Conservation (phyloP, 1,140 invertebrate species). For the Euura lappo region DNA sequence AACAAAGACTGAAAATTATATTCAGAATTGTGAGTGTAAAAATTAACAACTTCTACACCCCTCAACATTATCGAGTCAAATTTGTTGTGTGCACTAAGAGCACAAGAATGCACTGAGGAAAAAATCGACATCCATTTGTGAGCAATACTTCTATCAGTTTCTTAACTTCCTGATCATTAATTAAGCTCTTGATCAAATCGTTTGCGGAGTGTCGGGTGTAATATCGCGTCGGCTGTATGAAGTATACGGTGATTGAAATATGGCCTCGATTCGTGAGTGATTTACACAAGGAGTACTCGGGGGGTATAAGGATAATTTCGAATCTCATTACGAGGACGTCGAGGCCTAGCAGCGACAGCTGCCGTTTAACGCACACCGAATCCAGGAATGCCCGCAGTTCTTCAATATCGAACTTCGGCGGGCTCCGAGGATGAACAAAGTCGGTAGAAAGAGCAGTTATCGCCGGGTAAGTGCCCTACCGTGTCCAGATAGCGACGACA, state of each 20-base stretch:
- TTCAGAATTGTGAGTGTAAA: no score
- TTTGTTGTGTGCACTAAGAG: no score
- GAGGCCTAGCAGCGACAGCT: background rate
- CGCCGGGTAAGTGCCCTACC: conserved; percentile 57
- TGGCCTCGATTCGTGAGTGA: background rate
- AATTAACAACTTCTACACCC: no score
- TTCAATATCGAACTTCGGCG: background rate
- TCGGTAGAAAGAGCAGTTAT: conserved; percentile 41
- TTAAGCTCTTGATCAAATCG: no score
- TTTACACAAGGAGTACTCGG: background rate
- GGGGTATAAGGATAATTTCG: background rate
- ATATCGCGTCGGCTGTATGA: no score
- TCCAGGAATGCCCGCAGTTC: background rate
- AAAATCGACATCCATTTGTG: no score
- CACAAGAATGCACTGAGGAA: no score
- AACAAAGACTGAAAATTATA: no score
- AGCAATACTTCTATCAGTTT: no score
- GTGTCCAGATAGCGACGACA: conserved; percentile 58
- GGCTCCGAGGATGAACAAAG: background rate
- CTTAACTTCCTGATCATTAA: no score
- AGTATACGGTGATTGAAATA: background rate
- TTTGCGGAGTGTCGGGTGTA: no score
- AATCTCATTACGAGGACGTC: background rate
- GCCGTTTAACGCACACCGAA: background rate
- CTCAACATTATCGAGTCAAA: no score